phyloP scores from a whole-genome alignment of 2,888 invertebrate genomes.

The Merodon equestris region DNA sequence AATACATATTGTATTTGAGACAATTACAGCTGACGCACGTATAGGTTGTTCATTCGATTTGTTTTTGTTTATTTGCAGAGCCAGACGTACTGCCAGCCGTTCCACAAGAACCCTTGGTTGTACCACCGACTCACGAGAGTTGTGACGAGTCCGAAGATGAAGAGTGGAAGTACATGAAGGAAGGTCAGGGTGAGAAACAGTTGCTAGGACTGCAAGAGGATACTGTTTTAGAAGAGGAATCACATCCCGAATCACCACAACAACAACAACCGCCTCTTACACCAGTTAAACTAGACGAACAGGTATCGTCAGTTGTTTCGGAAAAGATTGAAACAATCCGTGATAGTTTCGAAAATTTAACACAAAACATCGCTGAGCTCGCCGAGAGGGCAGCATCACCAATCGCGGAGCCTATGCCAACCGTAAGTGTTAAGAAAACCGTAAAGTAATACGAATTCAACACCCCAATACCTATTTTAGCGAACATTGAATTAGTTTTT shows the following conservation, averaged over 20 bases:
- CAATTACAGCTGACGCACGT: too few relatives aligned
- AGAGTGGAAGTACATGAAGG: conserved; percentile 92
- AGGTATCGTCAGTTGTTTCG: conserved; percentile 31
- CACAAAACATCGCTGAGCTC: conserved; percentile 48
- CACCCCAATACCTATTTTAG: too few relatives aligned
- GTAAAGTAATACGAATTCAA: too few relatives aligned
- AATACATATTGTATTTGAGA: background rate
- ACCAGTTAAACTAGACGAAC: conserved; percentile 34
- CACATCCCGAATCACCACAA: conserved; percentile 4
- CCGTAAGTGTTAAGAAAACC: too few relatives aligned
- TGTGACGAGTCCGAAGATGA: conserved; percentile 81
- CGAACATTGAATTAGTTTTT: too few relatives aligned
- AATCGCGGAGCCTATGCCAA: too few relatives aligned
- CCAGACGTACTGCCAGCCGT: conserved; percentile 33
- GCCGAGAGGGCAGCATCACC: conserved; percentile 35
- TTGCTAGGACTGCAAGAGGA: conserved; percentile 48
- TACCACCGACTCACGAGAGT: conserved; percentile 59
- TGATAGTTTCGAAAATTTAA: conserved; percentile 41
- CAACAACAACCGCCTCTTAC: too few relatives aligned
- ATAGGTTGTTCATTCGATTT: too few relatives aligned
- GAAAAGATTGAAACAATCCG: conserved; percentile 41
- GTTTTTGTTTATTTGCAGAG: conserved; percentile 29
- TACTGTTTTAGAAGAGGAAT: conserved; percentile 55
- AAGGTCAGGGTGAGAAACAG: conserved; percentile 80
- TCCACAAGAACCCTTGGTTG: conserved; percentile 53